phyloP scores from a whole-genome alignment of 1,140 invertebrate species.

The Nasonia vitripennis region DNA sequence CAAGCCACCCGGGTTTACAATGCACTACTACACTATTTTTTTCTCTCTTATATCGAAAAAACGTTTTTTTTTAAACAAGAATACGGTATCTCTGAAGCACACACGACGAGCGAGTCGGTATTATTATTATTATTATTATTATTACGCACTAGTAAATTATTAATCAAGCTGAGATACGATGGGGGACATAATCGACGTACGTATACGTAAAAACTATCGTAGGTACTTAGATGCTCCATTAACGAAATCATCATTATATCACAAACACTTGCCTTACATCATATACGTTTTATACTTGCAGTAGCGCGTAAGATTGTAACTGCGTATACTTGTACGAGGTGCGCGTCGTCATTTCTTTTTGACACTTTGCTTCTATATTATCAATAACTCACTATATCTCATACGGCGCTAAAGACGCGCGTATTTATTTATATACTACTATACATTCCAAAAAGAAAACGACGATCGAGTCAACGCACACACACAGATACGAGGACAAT shows the following conservation, averaged over 20 bases:
- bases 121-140: background rate
- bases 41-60: background rate
- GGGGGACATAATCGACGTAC: background rate
- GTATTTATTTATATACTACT: too few species aligned
- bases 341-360: slow-evolving; percentile 4
- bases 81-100: background rate
- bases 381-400: background rate
- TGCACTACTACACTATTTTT: background rate
- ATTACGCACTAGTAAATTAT: background rate
- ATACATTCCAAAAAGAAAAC: background rate
- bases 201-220: background rate
- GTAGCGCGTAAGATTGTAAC: slow-evolving; percentile 37
- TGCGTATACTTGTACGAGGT: slow-evolving; percentile 1
- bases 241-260: background rate
- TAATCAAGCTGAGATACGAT: background rate
- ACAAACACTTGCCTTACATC: slow-evolving; percentile 31
- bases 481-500: background rate
- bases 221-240: background rate
- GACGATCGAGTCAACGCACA: background rate
- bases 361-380: background rate
- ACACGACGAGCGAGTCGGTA: background rate
- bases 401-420: too few species aligned
- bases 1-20: background rate
- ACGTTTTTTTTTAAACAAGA: background rate
- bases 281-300: slow-evolving; percentile 41